These are phyloP conservation scores for Neuroterus valhalla DNA, from an alignment of 1,140 invertebrate species.

Conservation along the genomic window DNA sequence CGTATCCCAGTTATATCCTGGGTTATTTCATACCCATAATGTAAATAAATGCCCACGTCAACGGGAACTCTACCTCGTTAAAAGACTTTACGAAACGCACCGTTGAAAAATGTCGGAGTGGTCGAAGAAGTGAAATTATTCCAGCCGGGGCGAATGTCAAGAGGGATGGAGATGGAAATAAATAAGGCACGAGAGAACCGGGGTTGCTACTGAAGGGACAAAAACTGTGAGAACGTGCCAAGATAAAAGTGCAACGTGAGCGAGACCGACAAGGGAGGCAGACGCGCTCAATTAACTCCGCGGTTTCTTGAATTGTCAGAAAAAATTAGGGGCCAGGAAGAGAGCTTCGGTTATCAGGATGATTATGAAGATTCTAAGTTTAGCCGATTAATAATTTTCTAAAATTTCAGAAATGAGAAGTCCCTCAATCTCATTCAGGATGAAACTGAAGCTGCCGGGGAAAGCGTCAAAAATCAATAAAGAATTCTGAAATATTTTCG, in stretches of 20 bases:
- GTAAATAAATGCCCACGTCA: conserved; percentile 26
- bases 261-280: conserved; percentile 14
- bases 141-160: neutral
- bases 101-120: neutral
- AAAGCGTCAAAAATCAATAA: too few relatives aligned
- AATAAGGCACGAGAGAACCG: neutral
- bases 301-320: conserved; percentile 22
- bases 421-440: too few relatives aligned
- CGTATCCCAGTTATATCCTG: conserved; percentile 7
- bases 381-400: too few relatives aligned
- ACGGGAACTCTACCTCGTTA: neutral
- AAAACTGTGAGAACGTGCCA: conserved; percentile 22
- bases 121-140: conserved; percentile 24
- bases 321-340: conserved; percentile 33
- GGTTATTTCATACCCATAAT: conserved; percentile 15
- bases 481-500: too few relatives aligned
- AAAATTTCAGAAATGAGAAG: too few relatives aligned
- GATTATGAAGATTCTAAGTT: too few relatives aligned
- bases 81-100: neutral
- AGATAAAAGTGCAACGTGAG: conserved; percentile 26
- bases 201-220: conserved; percentile 8
- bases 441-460: too few relatives aligned
- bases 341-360: conserved; percentile 15
- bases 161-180: conserved; percentile 16
- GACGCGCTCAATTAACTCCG: conserved; percentile 11